Base-by-base conservation (phyloP, 2,888 invertebrate species). In the Unio delphinus region DNA sequence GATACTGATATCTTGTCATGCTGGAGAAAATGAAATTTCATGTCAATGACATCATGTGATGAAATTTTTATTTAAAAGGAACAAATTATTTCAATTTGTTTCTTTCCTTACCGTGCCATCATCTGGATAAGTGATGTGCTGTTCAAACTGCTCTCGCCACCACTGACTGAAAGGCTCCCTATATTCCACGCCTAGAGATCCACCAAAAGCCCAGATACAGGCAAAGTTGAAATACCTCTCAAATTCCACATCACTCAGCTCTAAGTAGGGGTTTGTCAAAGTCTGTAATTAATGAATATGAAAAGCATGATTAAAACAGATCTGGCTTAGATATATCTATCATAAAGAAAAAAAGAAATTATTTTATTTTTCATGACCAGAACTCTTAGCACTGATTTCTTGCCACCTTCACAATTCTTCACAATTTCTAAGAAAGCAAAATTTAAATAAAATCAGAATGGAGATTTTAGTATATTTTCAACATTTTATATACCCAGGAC, bases 211-310 rank as follows among this genome's bases (percentile, higher is more conserved):
- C 90, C 90, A 90, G 59, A 90, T 80, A 66, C 83, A 82, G 4
- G 89, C 85, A 74, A 84, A 87, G 82, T 84, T 87, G 80, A 90
- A 88, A 72, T 87, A 88, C 17, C 87, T 80, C 76, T 89, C 88
- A 78, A 83, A 85, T 72, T 89, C 88, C 28, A 82, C 81, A 72
- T 88, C 87, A 73, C 80, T 85, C 45, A 87, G 79, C 63, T 86
- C 86, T 54, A 79, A 80, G 66, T 80, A 83, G 23, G 77, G 77
- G 55, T 77, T 65, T 34, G 84, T 76, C 70, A 86, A 75, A 0
- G 84, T 80, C 86, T 86, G 76, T 23, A 70, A 77, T 28, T 56
- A 67, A 62, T 17, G 55, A 28, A 56, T 5, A 34, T 7, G 58
- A 45, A 45, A 45, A 45, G 45, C 45, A 45, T 11, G 45, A 11